Base-by-base conservation (phyloP, 2,113 vertebrate genomes). In the Piliocolobus tephrosceles region DNA sequence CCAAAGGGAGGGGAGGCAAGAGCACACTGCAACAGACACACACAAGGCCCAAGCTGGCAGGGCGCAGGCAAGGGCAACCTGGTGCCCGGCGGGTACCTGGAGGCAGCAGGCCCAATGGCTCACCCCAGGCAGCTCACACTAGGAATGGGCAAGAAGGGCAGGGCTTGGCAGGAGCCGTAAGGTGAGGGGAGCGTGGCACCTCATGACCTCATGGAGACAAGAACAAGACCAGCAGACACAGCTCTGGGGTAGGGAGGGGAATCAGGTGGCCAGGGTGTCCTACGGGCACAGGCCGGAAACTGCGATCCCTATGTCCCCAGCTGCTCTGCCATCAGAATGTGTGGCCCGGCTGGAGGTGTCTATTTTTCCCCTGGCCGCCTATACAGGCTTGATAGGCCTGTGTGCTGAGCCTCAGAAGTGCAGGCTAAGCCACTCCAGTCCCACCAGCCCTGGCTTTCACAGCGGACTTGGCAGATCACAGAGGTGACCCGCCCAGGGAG, bases 11-110 rank as follows among this genome's bases (percentile, higher is more conserved):
- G 95, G 81, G 72, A 93, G 95, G 97, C 97, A 80, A 95, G 98
- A 92, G 98, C 98, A 97, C 88, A 94, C 95, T 32, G 20, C 91
- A 96, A 98, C 97, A 97, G 0, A 3, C 98, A 96, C 88, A 97
- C 66, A 70, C 4, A 16, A 93, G 96, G 96, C 88, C 97, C 98
- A 95, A 98, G 97, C 97, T 84, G 98, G 97, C 97, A 80, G 80
- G 25, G 79, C 88, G 72, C 88, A 96, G 96, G 88, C 78, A 45
- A 82, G 79, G 90, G 80, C 97, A 84, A 88, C 66, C 66, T 52
- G 52, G 86, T 4, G 45, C 68, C 45, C 4, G 93, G 86, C 55
- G 17, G 86, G 92, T 57, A 66, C 70, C 90, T 70, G 78, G 66
- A 70, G 84, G 84, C 18, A 25, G 25, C 45, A 70, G 76, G 47